Percentiles rank a stretch among this genome's conserved stretches.
These are phyloP conservation scores for Procambarus virginalis DNA, from an alignment of 1,140 invertebrate species.

Conservation along the genomic window DNA sequence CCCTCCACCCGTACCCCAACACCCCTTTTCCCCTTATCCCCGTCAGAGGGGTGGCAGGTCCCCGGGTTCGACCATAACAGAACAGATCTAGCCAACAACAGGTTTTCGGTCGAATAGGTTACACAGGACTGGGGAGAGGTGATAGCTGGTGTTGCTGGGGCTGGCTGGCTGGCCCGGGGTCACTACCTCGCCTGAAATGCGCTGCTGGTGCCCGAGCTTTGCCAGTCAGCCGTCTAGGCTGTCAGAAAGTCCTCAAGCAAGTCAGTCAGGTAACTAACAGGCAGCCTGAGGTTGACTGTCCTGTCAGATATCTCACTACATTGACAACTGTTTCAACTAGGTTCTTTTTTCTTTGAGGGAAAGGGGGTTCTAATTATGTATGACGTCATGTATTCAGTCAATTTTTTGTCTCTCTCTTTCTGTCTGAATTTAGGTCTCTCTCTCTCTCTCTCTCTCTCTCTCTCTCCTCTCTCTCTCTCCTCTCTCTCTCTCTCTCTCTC, in stretches of 20 bases:
- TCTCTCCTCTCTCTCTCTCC: background rate
- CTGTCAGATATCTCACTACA: no score
- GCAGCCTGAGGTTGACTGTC: no score
- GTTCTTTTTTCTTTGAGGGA: no score
- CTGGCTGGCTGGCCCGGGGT: background rate
- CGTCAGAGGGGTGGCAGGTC: slow-evolving; percentile 16
- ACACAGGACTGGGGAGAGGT: slow-evolving; percentile 53
- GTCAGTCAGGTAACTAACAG: no score
- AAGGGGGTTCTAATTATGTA: no score
- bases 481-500: slow-evolving; percentile 53
- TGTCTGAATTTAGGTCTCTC: no score
- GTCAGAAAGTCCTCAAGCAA: no score
- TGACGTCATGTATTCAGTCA: no score
- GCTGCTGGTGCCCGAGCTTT: slow-evolving; percentile 14
- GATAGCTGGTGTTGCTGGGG: slow-evolving; percentile 30
- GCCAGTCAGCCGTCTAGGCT: no score
- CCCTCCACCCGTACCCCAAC: background rate
- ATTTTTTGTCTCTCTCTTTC: no score
- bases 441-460: no score
- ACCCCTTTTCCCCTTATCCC: slow-evolving; percentile 3
- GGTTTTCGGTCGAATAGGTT: slow-evolving; percentile 59
- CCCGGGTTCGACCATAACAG: slow-evolving; percentile 54
- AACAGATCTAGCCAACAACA: slow-evolving; percentile 61
- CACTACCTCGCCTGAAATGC: slow-evolving; percentile 62
- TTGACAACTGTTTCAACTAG: no score